Evolutionary conservation across 1,140 invertebrate genomes (phyloP), one percentile per base, ranked within the genome.

Genomic region (Heliconius himera): DNA sequence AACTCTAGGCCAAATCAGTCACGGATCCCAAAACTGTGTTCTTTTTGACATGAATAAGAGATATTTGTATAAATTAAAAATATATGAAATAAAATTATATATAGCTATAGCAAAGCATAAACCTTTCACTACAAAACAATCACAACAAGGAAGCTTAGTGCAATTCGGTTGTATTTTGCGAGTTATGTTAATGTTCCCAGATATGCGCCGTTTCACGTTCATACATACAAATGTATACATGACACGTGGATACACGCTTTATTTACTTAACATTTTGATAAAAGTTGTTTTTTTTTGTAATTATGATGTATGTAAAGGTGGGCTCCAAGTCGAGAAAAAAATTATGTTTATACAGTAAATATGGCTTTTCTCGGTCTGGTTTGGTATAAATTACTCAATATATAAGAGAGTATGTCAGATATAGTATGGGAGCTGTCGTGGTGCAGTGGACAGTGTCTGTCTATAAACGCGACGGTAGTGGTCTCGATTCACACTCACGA

Each of bases 141-240:
- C 60, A 66, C 60, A 29, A 66, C 22, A 11, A 66, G 56, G 56
- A 60, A 66, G 22, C 60, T 66, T 9, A 29, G 26, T 66, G 60
- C 60, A 66, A 66, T 66, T 66, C 60, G 60, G 60, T 66, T 66
- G 60, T 66, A 66, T 66, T 66, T 66, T 66, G 60, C 60, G 26
- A 66, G 60, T 66, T 66, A 66, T 66, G 60, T 66, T 66, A 66
- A 66, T 66, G 60, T n/a, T 66, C 22, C 60, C 60, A 66, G 60
- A 66, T 66, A 66, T 66, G 60, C 60, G 60, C 60, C 26, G 26
- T 26, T 66, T 16, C 26, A 66, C 60, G 60, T 26, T 66, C 60
- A 66, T 66, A 66, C 60, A 66, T 66, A 66, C 60, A 29, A 66
- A 66, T 66, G 60, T 66, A 66, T 13, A 29, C 60, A 26, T n/a